phyloP scores from a whole-genome alignment of 2,113 vertebrate species.

The Tragelaphus imberbis region DNA sequence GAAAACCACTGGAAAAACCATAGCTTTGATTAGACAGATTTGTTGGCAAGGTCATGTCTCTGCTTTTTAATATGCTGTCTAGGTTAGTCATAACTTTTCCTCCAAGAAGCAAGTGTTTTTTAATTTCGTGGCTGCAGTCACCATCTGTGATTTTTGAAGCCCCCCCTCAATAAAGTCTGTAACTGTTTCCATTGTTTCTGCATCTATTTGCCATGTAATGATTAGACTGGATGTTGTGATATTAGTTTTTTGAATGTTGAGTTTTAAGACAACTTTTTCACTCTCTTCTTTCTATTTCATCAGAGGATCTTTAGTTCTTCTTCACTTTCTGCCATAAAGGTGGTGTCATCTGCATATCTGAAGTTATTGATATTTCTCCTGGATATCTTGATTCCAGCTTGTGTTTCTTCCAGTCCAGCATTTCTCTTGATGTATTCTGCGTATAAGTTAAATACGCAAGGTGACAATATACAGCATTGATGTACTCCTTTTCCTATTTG shows the following conservation, averaged over 20 bases:
- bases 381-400: not conserved
- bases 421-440: not conserved
- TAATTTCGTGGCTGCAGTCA: not conserved
- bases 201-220: not conserved
- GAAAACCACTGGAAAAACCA: not conserved
- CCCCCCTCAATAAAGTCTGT: accelerated
- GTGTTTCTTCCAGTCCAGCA: not conserved
- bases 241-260: not conserved
- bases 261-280: not conserved
- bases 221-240: not conserved
- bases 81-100: not conserved
- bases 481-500: not conserved
- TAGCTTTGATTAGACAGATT: not conserved
- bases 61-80: not conserved
- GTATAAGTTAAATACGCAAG: not conserved
- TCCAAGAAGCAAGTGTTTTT: not conserved
- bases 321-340: not conserved
- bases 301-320: not conserved
- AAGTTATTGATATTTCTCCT: not conserved
- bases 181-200: not conserved
- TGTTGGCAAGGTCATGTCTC: not conserved
- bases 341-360: not conserved
- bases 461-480: not conserved
- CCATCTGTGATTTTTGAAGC: not conserved
- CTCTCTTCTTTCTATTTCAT: not conserved